Conservation (phyloP, 53 echinoderm and acorn worm genomes). For the Paelopatides confundens region DNA sequence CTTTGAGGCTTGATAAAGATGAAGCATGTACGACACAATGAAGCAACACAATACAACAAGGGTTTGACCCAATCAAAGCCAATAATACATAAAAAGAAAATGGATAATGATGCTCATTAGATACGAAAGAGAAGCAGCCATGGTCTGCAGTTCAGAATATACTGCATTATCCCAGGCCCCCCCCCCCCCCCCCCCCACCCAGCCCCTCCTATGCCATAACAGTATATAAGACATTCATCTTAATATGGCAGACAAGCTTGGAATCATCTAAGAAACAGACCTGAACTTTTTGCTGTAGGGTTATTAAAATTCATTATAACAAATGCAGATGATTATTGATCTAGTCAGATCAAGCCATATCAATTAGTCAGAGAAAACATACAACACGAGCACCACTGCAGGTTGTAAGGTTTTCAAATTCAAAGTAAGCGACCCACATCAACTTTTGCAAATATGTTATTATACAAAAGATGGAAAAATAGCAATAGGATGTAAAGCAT, state of each 20-base stretch:
- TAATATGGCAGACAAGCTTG: neutral
- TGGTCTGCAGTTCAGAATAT: neutral
- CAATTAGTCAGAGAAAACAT: too few species aligned
- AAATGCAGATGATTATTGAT: too few species aligned
- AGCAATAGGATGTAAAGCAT: too few species aligned
- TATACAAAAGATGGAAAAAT: too few species aligned
- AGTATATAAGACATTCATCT: neutral
- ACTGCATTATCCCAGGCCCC: neutral
- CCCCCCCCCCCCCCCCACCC: neutral
- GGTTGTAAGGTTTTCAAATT: too few species aligned
- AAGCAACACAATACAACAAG: slow-evolving; percentile 41
- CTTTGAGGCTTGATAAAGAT: slow-evolving; percentile 52
- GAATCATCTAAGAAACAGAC: too few species aligned
- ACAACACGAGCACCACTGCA: too few species aligned
- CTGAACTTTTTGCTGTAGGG: too few species aligned
- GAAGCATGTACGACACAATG: slow-evolving; percentile 32
- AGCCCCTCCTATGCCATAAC: neutral
- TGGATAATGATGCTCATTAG: neutral
- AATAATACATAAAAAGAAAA: neutral
- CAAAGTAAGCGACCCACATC: too few species aligned
- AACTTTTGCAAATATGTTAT: too few species aligned
- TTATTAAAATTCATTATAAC: too few species aligned
- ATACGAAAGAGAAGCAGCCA: neutral
- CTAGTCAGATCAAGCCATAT: too few species aligned
- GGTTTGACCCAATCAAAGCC: slow-evolving; percentile 51